These are phyloP conservation scores for Hyperoplus immaculatus DNA, from an alignment of 2,797 vertebrate genomes.

Conservation along the genomic window DNA sequence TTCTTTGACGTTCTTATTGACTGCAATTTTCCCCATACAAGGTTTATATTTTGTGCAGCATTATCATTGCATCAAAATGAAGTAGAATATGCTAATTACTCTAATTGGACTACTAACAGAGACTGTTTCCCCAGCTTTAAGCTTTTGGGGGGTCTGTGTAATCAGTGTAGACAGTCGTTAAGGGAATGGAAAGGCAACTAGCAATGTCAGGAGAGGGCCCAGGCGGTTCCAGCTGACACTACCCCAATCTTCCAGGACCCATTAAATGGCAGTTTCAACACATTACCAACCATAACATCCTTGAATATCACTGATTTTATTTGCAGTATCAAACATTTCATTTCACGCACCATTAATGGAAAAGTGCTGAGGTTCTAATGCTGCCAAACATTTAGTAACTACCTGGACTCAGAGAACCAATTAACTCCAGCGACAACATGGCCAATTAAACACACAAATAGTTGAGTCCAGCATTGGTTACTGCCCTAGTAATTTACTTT, in stretches of 20 bases:
- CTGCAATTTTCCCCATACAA: conserved; percentile 73
- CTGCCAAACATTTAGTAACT: conserved; percentile 99
- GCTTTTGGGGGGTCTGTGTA: conserved; percentile 99
- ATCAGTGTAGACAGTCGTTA: conserved; percentile 99
- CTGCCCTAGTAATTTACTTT: conserved; percentile 84
- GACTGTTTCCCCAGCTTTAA: conserved; percentile 99
- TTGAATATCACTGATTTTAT: conserved; percentile 99
- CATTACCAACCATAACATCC: conserved; percentile 99
- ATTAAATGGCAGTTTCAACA: conserved; percentile 99
- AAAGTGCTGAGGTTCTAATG: conserved; percentile 99
- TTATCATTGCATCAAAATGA: conserved; percentile 94
- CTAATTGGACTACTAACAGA: conserved; percentile 99
- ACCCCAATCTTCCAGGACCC: conserved; percentile 99
- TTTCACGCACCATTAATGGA: conserved; percentile 99
- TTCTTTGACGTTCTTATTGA: conserved; percentile 52
- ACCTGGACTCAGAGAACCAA: conserved; percentile 99
- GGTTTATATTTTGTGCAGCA: conserved; percentile 81
- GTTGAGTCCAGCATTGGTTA: conserved; percentile 95
- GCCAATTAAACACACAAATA: conserved; percentile 99
- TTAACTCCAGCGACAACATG: conserved; percentile 99
- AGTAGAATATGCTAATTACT: conserved; percentile 99
- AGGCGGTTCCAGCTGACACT: conserved; percentile 99
- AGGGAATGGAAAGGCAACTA: conserved; percentile 99
- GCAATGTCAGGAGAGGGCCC: conserved; percentile 99
- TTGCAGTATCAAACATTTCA: conserved; percentile 99